These are phyloP conservation scores for Etheostoma nigrum DNA, from an alignment of 2,797 vertebrate species.

Conservation along the genomic window DNA sequence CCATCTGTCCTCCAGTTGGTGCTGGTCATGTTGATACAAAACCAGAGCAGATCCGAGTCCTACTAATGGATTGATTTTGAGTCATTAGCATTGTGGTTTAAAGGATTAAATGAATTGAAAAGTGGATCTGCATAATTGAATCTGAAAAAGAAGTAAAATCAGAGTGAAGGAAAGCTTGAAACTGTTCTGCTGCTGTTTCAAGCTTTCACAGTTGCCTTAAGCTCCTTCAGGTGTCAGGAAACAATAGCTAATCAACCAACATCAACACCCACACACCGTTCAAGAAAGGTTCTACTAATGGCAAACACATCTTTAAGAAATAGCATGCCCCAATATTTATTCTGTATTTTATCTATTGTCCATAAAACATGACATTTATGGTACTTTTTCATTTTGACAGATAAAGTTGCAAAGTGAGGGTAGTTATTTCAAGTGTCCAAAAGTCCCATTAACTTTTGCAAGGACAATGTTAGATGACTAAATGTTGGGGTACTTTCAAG, in stretches of 20 bases:
- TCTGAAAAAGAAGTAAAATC: neutral
- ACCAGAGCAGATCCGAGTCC: neutral
- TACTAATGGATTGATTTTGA: neutral
- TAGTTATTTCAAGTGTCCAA: neutral
- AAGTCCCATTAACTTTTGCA: neutral
- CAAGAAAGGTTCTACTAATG: too few relatives aligned
- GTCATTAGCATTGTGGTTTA: neutral
- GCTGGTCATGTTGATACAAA: slow-evolving; percentile 24
- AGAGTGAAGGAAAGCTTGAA: neutral
- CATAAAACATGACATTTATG: too few relatives aligned
- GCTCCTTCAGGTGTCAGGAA: too few relatives aligned
- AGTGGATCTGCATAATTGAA: neutral
- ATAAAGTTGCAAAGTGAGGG: too few relatives aligned
- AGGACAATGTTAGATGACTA: neutral
- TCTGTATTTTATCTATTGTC: too few relatives aligned
- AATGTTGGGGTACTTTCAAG: too few relatives aligned
- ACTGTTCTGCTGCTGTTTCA: neutral
- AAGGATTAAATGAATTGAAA: too few relatives aligned
- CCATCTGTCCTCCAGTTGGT: slow-evolving; percentile 51
- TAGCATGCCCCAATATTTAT: too few relatives aligned
- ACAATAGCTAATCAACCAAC: too few relatives aligned
- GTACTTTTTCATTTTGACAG: too few relatives aligned
- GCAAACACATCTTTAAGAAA: too few relatives aligned
- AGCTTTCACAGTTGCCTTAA: neutral
- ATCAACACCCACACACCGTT: too few relatives aligned